Conservation (phyloP, 2,888 invertebrate genomes). For the Argyresthia goedartella region DNA sequence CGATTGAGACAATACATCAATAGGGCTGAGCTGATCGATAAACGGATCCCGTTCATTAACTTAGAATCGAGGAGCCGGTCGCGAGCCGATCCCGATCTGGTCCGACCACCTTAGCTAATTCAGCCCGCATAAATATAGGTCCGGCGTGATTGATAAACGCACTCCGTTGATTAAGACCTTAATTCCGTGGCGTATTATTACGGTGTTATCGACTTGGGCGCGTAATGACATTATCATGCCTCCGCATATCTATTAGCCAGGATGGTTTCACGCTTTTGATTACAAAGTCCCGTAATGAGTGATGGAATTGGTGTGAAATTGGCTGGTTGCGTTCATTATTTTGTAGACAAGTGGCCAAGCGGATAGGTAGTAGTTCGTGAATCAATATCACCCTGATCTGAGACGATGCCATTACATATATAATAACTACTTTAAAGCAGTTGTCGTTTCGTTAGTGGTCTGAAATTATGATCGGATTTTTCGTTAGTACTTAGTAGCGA, state of each 20-base stretch:
- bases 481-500: no score
- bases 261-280: not conserved
- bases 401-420: no score
- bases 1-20: slow-evolving; percentile 36
- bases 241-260: not conserved
- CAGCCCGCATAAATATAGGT: slow-evolving; percentile 22
- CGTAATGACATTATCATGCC: slow-evolving; percentile 3
- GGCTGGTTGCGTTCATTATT: no score
- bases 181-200: slow-evolving; percentile 32
- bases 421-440: no score
- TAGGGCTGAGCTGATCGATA: slow-evolving; percentile 41
- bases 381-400: no score
- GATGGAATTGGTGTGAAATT: not conserved
- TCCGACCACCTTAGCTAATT: slow-evolving; percentile 21
- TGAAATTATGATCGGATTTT: no score
- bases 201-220: slow-evolving; percentile 28
- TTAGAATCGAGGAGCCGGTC: slow-evolving; percentile 4
- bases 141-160: slow-evolving; percentile 41
- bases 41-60: slow-evolving; percentile 42
- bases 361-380: no score
- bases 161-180: slow-evolving; percentile 45
- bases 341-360: no score
- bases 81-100: slow-evolving; percentile 11
- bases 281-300: not conserved
- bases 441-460: no score